phyloP scores from a whole-genome alignment of 2,113 vertebrate species.

The Peromyscus leucopus region DNA sequence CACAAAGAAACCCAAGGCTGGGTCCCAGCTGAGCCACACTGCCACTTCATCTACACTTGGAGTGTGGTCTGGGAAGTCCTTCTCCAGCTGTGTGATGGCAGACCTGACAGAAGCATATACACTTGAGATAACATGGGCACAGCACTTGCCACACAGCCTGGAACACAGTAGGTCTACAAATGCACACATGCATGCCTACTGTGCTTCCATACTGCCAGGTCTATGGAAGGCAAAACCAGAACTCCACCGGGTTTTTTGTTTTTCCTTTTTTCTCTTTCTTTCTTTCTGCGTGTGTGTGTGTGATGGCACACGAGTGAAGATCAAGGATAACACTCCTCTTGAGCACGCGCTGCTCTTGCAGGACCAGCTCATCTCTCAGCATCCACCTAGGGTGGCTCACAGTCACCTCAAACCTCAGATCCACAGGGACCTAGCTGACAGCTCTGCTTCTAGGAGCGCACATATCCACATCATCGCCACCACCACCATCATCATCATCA shows the following conservation, averaged over 20 bases:
- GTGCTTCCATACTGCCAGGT: background rate
- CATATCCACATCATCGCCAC: background rate
- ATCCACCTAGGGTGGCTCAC: background rate
- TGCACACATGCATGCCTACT: background rate
- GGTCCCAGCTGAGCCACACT: background rate
- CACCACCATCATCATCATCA: too few relatives aligned
- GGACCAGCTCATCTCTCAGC: background rate
- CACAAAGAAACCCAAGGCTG: background rate
- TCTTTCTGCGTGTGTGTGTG: background rate
- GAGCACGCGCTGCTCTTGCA: background rate
- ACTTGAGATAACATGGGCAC: rapidly evolving
- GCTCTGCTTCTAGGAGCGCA: too few relatives aligned
- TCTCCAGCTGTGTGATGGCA: background rate
- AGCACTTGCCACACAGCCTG: background rate
- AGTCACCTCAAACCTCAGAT: background rate
- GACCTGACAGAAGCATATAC: background rate
- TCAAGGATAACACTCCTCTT: background rate
- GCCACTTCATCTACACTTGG: background rate
- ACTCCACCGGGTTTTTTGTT: background rate
- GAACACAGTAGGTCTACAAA: background rate
- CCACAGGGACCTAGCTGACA: background rate
- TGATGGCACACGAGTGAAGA: background rate
- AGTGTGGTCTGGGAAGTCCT: background rate
- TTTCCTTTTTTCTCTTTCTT: background rate
- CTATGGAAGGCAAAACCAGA: background rate